These are phyloP conservation scores for Spatulosminthurus flaviceps DNA, from an alignment of 2,888 invertebrate species.

Conservation along the genomic window DNA sequence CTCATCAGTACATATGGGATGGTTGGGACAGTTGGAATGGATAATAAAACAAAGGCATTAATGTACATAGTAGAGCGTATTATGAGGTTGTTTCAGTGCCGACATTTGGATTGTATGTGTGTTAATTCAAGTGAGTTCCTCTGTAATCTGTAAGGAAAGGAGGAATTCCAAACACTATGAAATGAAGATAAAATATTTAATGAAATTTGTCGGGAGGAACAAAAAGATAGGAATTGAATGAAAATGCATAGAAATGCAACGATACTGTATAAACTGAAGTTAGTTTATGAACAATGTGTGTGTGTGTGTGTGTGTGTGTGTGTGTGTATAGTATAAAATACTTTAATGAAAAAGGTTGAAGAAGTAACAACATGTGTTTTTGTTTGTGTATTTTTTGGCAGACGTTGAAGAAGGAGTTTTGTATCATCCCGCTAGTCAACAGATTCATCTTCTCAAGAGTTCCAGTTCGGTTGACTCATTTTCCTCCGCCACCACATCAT, in stretches of 20 bases:
- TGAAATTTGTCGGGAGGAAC: not conserved
- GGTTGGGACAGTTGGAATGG: not conserved
- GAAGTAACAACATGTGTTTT: conserved; percentile 30
- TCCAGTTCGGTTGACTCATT: conserved; percentile 53
- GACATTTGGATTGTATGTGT: not conserved
- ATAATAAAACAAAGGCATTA: not conserved
- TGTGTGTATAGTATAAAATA: not conserved
- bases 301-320: not conserved
- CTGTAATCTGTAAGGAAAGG: not conserved
- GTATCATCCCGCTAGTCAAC: conserved; percentile 50
- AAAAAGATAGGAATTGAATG: conserved; percentile 8
- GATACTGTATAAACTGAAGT: not conserved
- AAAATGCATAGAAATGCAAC: not conserved
- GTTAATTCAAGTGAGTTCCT: not conserved
- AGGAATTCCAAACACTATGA: not conserved
- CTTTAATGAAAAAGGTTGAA: conserved; percentile 1
- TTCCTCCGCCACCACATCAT: conserved; percentile 36
- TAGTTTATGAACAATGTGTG: not conserved
- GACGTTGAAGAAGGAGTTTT: conserved; percentile 51
- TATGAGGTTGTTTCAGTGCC: not conserved
- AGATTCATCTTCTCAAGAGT: conserved; percentile 47
- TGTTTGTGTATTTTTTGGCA: conserved; percentile 43
- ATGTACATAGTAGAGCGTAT: not conserved
- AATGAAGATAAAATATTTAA: conserved; percentile 9
- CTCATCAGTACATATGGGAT: not conserved